These are phyloP conservation scores for Acrobasis consociella DNA, from an alignment of 2,888 invertebrate genomes.

Conservation along the genomic window DNA sequence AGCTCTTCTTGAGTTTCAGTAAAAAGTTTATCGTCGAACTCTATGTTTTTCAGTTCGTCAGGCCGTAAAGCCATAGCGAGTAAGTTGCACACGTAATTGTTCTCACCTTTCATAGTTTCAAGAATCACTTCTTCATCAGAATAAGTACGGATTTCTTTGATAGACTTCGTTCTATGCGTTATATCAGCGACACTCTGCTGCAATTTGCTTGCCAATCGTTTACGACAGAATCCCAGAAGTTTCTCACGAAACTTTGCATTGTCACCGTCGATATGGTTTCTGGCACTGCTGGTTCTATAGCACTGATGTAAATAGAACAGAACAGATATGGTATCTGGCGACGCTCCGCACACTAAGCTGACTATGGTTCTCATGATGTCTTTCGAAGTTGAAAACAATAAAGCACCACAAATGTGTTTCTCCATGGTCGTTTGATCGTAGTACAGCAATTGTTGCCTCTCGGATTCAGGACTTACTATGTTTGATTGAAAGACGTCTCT, in stretches of 20 bases:
- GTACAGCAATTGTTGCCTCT: constrained; percentile 49
- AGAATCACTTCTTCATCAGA: constrained; percentile 63
- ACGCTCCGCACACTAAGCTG: constrained; percentile 63
- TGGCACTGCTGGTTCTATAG: constrained; percentile 58
- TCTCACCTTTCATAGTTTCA: constrained; percentile 65
- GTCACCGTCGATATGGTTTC: constrained; percentile 63
- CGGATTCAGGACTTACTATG: constrained; percentile 35
- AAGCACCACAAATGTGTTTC: constrained; percentile 54
- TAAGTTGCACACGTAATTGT: constrained; percentile 65
- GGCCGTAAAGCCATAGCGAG: constrained; percentile 73
- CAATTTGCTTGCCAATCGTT: constrained; percentile 56
- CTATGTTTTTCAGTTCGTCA: constrained; percentile 61
- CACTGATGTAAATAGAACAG: constrained; percentile 75
- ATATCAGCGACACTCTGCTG: constrained; percentile 64
- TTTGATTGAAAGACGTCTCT: constrained; percentile 55
- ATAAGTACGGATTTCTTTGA: constrained; percentile 62
- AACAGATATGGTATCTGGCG: constrained; percentile 62
- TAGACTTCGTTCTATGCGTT: constrained; percentile 52
- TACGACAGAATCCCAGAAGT: constrained; percentile 63
- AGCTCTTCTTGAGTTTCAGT: constrained; percentile 45
- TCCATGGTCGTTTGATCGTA: constrained; percentile 74
- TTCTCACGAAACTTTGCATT: constrained; percentile 68
- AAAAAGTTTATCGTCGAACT: constrained; percentile 59
- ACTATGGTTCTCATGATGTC: constrained; percentile 71
- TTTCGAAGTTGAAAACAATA: constrained; percentile 62